These are phyloP conservation scores for Scrobipalpa atriplicella DNA, from an alignment of 2,888 invertebrate genomes.

Conservation along the genomic window DNA sequence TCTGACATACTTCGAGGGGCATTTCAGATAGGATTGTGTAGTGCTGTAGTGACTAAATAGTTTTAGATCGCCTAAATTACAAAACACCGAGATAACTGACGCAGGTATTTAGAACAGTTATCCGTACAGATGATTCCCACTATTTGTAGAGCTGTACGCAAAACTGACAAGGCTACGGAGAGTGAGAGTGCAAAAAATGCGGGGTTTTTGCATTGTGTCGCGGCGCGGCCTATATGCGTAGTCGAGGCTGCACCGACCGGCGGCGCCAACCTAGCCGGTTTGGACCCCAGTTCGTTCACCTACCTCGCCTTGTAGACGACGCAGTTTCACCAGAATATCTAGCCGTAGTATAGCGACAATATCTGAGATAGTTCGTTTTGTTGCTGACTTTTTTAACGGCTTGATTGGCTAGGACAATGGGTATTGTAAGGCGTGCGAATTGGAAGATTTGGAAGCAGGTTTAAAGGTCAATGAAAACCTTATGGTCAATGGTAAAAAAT, in stretches of 20 bases:
- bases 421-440: not conserved
- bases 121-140: not conserved
- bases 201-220: conserved; percentile 23
- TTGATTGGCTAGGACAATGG: conserved; percentile 8
- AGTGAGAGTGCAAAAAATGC: conserved; percentile 31
- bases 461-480: not conserved
- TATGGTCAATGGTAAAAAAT: not conserved
- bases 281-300: conserved; percentile 77
- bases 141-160: not conserved
- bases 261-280: conserved; percentile 66
- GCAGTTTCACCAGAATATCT: conserved; percentile 59
- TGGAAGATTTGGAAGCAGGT: not conserved
- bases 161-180: conserved; percentile 24
- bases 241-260: conserved; percentile 35
- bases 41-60: no score
- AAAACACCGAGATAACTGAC: not conserved
- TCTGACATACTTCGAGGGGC: no score
- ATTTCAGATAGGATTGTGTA: no score
- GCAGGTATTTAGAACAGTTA: not conserved
- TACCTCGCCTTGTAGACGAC: conserved; percentile 63
- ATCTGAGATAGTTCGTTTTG: not conserved
- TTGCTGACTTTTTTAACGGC: not conserved
- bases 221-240: conserved; percentile 25
- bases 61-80: no score
- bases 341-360: conserved; percentile 13